These are phyloP conservation scores for Montipora capitata DNA, from an alignment of 92 coral and sea anemone genomes.

Conservation along the genomic window DNA sequence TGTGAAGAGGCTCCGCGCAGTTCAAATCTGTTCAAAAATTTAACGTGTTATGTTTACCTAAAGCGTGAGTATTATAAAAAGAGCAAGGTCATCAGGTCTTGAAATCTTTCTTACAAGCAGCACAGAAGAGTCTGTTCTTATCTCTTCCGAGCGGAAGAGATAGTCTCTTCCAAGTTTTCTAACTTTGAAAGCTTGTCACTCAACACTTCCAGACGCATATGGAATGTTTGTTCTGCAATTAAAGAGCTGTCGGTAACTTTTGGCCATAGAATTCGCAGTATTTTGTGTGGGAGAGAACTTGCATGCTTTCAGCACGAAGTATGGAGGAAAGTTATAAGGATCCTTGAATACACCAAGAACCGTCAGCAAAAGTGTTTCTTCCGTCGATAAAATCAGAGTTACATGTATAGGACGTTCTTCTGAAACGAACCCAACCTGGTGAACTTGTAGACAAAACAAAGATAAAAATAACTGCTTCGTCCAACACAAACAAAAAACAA, in stretches of 20 bases:
- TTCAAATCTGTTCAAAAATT: not conserved
- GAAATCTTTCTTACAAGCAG: not conserved
- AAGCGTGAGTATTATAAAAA: not conserved
- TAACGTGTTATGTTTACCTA: not conserved
- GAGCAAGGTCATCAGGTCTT: not conserved
- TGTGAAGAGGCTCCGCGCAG: too few species aligned
- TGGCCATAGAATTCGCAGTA: not conserved
- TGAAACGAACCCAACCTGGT: not conserved
- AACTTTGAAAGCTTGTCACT: not conserved
- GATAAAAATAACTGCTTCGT: not conserved
- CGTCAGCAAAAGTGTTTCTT: too few species aligned
- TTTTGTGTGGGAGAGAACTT: not conserved
- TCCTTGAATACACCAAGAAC: not conserved
- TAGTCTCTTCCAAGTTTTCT: slow-evolving; percentile 1
- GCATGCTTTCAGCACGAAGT: not conserved
- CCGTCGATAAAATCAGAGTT: too few species aligned
- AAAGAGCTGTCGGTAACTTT: not conserved
- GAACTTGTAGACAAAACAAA: not conserved
- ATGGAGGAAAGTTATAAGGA: too few species aligned
- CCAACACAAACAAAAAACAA: not conserved
- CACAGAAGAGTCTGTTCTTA: not conserved
- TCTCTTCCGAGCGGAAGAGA: not conserved
- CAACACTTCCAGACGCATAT: not conserved
- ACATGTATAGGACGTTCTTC: too few species aligned
- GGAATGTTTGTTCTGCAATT: not conserved